Base-by-base conservation (phyloP, 1,140 invertebrate genomes). In the Neodiprion fabricii region DNA sequence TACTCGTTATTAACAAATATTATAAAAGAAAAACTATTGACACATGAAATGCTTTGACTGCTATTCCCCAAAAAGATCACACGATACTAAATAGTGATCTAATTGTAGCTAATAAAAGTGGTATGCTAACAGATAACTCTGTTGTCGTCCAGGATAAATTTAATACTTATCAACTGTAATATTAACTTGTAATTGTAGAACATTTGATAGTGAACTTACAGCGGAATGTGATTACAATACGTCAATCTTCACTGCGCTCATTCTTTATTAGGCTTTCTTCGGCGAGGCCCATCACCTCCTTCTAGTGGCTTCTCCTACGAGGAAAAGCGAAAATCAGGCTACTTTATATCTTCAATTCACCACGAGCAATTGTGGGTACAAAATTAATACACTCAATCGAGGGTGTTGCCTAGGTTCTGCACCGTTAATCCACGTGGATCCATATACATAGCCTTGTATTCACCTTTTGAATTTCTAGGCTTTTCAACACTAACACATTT, bases 211-310 rank as follows among this genome's bases (percentile, higher is more conserved):
- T 61, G 53, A 61, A 61, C 53, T 61, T 61, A 61, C 53, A 14
- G 53, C n/a, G 53, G 53, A 61, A 61, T 61, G 53, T 61, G 53
- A 61, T 5, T 61, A 61, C 53, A 61, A 61, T 61, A 61, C 9
- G 53, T 61, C 5, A 61, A 61, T 61, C n/a, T 61, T 7, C 53
- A 61, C 53, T 61, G 11, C 9, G 11, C 11, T 71, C 48, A 71
- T 50, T 71, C 70, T 48, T 71, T 71, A n/a, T 47, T 71, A 71
- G 48, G 40, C 83, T 86, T 87, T 84, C 87, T 87, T 83, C 86
- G 86, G 77, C 87, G 80, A 76, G 87, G 85, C 69, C 86, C 87
- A 76, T 87, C 85, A 4, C 77, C 81, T 72, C 75, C 78, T 9
- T 67, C 71, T 14, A 67, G 67, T 48, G 78, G 70, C 50, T 75